Percentiles rank a stretch among this genome's conserved stretches.
These are phyloP conservation scores for Philhelius pedissequus DNA, from an alignment of 2,888 invertebrate species.

Conservation along the genomic window DNA sequence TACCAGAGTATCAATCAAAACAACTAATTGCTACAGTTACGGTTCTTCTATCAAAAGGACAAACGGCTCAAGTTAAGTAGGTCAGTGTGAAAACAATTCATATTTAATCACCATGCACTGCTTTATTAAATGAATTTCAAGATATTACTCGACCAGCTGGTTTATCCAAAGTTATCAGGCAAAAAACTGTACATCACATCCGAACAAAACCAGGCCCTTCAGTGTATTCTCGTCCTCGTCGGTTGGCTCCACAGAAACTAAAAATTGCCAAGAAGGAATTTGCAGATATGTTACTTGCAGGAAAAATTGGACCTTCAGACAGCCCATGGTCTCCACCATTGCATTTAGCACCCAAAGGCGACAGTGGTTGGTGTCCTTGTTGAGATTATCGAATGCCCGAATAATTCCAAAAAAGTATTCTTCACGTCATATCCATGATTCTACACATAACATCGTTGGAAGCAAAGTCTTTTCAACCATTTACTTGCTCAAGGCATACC, in stretches of 20 bases:
- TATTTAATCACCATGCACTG: neutral
- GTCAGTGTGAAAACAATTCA: neutral
- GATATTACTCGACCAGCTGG: neutral
- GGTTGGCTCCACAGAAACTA: neutral
- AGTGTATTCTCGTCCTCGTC: neutral
- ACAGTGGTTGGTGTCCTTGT: too few species aligned
- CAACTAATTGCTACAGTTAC: neutral
- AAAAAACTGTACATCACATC: slow-evolving; percentile 5
- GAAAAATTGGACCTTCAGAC: neutral
- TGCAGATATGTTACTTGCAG: neutral
- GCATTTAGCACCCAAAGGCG: too few species aligned
- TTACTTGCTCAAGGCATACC: too few species aligned
- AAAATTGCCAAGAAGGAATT: neutral
- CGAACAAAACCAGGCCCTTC: neutral
- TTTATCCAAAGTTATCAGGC: neutral
- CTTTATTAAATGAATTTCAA: neutral
- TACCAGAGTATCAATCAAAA: slow-evolving; percentile 11
- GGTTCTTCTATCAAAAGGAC: neutral
- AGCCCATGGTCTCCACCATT: neutral
- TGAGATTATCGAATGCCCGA: too few species aligned
- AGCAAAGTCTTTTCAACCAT: too few species aligned
- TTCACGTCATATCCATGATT: too few species aligned
- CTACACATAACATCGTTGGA: too few species aligned
- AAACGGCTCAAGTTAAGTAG: neutral
- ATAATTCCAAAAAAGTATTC: too few species aligned